Percentiles rank a stretch among this genome's conserved stretches.
phyloP scores from a whole-genome alignment of 2,113 vertebrate species.

The Brachyistius frenatus region DNA sequence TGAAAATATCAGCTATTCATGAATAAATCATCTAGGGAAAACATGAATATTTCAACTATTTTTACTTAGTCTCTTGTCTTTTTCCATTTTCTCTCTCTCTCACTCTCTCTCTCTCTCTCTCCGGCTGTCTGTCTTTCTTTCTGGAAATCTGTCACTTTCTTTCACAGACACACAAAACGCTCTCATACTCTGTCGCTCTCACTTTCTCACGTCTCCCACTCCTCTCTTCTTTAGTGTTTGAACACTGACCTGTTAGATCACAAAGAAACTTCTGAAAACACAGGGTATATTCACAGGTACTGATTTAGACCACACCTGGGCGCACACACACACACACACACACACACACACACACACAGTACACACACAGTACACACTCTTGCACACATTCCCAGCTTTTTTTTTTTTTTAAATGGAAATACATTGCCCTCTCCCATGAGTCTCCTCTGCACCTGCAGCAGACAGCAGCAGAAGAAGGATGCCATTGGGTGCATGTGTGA shows the following conservation, averaged over 20 bases:
- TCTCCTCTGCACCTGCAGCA: conserved; percentile 57
- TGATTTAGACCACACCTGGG: conserved; percentile 37
- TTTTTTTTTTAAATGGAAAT: conserved; percentile 73
- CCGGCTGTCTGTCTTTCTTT: conserved; percentile 1
- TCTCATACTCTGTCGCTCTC: background rate
- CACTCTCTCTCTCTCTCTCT: too few relatives aligned
- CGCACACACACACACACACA: background rate
- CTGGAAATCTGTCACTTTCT: conserved; percentile 11
- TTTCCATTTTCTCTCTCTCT: conserved; percentile 8
- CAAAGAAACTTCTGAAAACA: conserved; percentile 20
- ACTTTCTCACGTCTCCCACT: background rate
- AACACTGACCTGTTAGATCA: conserved; percentile 44
- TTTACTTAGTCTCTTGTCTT: conserved; percentile 42
- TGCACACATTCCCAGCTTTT: conserved; percentile 12
- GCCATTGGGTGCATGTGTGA: conserved; percentile 26
- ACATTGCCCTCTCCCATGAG: conserved; percentile 17
- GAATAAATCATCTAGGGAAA: conserved; percentile 70
- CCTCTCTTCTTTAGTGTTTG: conserved; percentile 32
- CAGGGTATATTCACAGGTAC: conserved; percentile 24
- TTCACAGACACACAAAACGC: background rate
- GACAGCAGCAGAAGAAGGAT: conserved; percentile 31
- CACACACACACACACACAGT: background rate
- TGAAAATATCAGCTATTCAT: conserved; percentile 55
- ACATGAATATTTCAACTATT: conserved; percentile 70
- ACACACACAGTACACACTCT: background rate